These are phyloP conservation scores for Hylaeus anthracinus DNA, from an alignment of 1,140 invertebrate species.

Conservation along the genomic window DNA sequence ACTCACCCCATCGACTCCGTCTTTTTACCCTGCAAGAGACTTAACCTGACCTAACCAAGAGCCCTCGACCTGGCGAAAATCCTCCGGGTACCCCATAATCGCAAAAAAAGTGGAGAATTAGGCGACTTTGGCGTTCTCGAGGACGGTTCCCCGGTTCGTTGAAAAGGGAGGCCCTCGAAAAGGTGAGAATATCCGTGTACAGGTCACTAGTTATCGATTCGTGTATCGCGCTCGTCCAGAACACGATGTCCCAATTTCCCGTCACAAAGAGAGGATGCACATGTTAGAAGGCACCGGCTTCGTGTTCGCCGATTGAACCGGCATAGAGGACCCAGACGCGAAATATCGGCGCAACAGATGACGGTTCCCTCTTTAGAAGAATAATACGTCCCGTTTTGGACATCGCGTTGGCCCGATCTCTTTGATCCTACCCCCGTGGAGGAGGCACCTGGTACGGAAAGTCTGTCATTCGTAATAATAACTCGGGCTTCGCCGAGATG, in stretches of 20 bases:
- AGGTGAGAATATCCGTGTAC: conserved; percentile 49
- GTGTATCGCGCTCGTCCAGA: conserved; percentile 34
- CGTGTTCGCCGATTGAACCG: conserved; percentile 7
- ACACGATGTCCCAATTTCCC: conserved; percentile 59
- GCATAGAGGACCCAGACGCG: conserved; percentile 22
- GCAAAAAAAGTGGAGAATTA: neutral
- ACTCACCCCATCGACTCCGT: too few relatives aligned
- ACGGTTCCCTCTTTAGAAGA: conserved; percentile 31
- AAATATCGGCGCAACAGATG: conserved; percentile 43
- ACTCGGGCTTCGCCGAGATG: conserved; percentile 63
- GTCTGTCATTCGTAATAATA: conserved; percentile 71
- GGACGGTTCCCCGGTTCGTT: neutral
- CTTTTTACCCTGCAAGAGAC: too few relatives aligned
- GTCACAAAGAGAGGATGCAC: conserved; percentile 19
- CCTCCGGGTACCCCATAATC: too few relatives aligned
- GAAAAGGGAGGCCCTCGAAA: conserved; percentile 4
- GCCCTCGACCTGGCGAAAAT: too few relatives aligned
- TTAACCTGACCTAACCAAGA: too few relatives aligned
- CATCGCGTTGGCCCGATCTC: conserved; percentile 36
- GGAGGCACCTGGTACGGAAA: conserved; percentile 67
- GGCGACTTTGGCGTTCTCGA: neutral
- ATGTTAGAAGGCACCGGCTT: neutral
- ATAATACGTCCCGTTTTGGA: conserved; percentile 51
- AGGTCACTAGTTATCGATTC: conserved; percentile 52
- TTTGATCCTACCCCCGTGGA: conserved; percentile 58